Conservation (phyloP, 2,797 vertebrate species). For the Picus viridis region DNA sequence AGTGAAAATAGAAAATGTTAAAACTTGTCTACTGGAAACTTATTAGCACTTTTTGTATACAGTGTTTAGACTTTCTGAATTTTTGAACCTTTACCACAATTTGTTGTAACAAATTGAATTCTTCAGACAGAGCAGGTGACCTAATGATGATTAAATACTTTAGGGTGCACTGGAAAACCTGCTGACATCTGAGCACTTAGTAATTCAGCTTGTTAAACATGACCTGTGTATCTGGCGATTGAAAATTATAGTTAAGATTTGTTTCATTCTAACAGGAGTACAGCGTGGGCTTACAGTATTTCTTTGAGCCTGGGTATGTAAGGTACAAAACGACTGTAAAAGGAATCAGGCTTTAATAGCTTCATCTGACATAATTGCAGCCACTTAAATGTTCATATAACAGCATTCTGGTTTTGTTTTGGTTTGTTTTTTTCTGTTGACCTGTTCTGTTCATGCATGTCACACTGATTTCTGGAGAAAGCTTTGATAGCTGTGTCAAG, state of each 20-base stretch:
- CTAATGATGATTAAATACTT: background rate
- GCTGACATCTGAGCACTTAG: background rate
- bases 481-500: background rate
- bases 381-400: background rate
- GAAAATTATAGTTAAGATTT: background rate
- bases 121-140: background rate
- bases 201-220: background rate
- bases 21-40: background rate
- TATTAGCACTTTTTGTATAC: background rate
- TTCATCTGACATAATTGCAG: background rate
- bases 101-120: background rate
- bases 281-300: background rate
- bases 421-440: background rate
- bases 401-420: background rate
- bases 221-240: background rate
- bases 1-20: background rate
- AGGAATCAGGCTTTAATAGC: background rate
- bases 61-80: background rate
- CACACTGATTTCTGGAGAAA: background rate
- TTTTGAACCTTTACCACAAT: background rate
- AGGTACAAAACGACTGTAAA: background rate
- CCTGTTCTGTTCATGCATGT: background rate
- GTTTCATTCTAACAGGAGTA: background rate
- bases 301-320: background rate
- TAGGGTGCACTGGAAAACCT: background rate